A percentile compares a stretch with the other conserved stretches of the same genome.
Conservation (phyloP, 64 coral and sea anemone genomes). For the Anthopleura sola region DNA sequence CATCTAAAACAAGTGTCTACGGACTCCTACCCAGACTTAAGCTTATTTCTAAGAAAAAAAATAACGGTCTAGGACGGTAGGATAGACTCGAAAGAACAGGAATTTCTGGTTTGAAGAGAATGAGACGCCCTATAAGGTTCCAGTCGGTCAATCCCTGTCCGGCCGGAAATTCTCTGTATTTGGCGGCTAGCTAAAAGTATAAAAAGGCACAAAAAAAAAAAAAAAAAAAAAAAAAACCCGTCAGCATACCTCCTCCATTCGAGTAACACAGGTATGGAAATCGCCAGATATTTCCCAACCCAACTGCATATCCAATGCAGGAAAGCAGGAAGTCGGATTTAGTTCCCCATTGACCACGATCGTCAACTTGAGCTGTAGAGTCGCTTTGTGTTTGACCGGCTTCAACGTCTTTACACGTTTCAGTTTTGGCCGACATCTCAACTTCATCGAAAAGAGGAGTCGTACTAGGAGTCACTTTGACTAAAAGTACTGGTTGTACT, state of each 20-base stretch:
- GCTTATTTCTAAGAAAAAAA: background rate
- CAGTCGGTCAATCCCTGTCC: background rate
- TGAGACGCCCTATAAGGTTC: background rate
- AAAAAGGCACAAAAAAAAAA: background rate
- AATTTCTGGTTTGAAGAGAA: background rate
- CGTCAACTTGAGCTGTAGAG: background rate
- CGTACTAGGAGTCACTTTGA: constrained; percentile 20
- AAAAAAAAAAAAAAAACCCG: background rate
- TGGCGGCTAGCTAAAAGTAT: too few species aligned
- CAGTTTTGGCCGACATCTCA: background rate
- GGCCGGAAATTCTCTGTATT: background rate
- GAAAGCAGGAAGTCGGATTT: constrained; percentile 18
- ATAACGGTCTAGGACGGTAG: background rate
- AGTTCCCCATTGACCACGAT: background rate
- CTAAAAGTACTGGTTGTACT: constrained; percentile 11
- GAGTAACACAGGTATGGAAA: constrained; percentile 26
- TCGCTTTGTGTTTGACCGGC: background rate
- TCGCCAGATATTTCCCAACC: constrained; percentile 27
- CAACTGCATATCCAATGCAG: constrained; percentile 26
- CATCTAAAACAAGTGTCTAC: too few species aligned
- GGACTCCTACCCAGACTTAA: background rate
- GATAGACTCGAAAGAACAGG: background rate
- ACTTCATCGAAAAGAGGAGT: constrained; percentile 21
- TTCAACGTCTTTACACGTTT: background rate
- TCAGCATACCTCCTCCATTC: constrained; percentile 19